Percentiles rank a stretch among this genome's conserved stretches.
phyloP scores from a whole-genome alignment of 2,888 invertebrate species.

The Caenorhabditis plicata region DNA sequence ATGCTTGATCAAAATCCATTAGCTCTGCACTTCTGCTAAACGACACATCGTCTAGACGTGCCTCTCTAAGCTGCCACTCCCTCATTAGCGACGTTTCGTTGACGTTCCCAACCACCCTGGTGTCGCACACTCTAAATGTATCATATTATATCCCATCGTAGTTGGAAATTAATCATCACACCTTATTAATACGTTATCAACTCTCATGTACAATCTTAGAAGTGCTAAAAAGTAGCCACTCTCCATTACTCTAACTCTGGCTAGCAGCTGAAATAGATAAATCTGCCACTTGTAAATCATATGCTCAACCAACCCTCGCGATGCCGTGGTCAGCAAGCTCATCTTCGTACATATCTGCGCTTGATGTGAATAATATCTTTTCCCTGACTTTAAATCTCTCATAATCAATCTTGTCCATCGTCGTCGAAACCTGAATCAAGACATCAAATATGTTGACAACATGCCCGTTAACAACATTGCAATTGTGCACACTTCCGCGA shows the following conservation, averaged over 20 bases:
- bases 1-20: constrained; percentile 35
- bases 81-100: constrained; percentile 37
- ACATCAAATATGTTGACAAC: too few species aligned
- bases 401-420: constrained; percentile 76
- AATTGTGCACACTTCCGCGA: constrained; percentile 73
- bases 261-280: constrained; percentile 79
- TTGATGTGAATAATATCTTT: constrained; percentile 85
- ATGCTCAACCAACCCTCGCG: constrained; percentile 72
- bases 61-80: constrained; percentile 59
- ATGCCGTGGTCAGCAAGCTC: constrained; percentile 97
- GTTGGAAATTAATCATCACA: neutral
- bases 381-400: constrained; percentile 85
- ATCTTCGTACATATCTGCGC: constrained; percentile 89
- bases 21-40: constrained; percentile 13
- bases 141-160: neutral
- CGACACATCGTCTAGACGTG: constrained; percentile 33
- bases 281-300: neutral
- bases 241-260: constrained; percentile 82
- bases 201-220: constrained; percentile 85
- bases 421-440: constrained; percentile 16
- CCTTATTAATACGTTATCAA: constrained; percentile 84
- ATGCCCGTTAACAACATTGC: too few species aligned
- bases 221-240: constrained; percentile 82
- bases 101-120: constrained; percentile 50
- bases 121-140: constrained; percentile 47